A percentile compares a stretch with the other conserved stretches of the same genome.
These are phyloP conservation scores for Potamarius usumacintae DNA, from an alignment of 2,113 vertebrate genomes.

Conservation along the genomic window DNA sequence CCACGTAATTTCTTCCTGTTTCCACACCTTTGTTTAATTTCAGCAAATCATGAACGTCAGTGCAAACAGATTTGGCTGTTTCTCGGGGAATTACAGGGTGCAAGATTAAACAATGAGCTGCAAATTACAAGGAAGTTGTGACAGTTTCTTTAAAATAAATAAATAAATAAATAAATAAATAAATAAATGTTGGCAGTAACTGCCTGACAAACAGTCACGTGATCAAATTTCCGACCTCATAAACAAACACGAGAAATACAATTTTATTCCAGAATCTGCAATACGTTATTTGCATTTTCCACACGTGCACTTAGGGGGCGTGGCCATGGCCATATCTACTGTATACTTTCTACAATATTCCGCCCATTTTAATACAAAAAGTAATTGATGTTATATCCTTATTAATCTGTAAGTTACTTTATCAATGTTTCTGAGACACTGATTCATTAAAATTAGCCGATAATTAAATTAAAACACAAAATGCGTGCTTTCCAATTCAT, in stretches of 20 bases:
- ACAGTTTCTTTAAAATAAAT: not conserved
- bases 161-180: not conserved
- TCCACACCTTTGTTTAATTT: not conserved
- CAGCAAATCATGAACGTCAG: not conserved
- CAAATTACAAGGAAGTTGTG: not conserved
- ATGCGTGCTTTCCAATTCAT: too few species aligned
- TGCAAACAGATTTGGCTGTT: not conserved
- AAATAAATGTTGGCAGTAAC: not conserved
- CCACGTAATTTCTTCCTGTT: not conserved
- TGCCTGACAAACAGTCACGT: not conserved
- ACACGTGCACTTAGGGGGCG: too few species aligned
- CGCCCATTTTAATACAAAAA: too few species aligned
- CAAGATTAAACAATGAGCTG: constrained; percentile 13
- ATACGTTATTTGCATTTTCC: too few species aligned
- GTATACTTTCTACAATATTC: too few species aligned
- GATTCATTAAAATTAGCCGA: too few species aligned
- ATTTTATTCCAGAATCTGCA: too few species aligned
- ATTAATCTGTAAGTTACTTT: too few species aligned
- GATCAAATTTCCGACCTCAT: not conserved
- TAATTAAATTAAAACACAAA: too few species aligned
- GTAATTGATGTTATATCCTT: too few species aligned
- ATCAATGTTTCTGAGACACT: too few species aligned
- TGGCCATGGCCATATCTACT: too few species aligned
- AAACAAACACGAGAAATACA: not conserved
- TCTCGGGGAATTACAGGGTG: not conserved